These are phyloP conservation scores for Notospermus geniculatus DNA, from an alignment of 1,140 invertebrate species.

Conservation along the genomic window DNA sequence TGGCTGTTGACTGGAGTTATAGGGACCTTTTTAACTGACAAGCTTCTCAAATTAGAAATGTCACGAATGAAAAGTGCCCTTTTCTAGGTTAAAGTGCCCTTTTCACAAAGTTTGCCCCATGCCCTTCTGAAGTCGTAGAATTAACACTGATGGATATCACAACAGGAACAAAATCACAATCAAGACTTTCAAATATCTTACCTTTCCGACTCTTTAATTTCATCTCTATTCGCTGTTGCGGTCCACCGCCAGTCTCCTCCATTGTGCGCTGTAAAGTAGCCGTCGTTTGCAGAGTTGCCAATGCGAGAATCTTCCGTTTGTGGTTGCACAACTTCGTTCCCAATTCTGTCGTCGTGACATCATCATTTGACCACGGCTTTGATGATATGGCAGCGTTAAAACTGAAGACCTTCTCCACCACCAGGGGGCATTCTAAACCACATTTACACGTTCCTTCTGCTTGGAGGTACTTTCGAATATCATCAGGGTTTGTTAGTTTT, in stretches of 20 bases:
- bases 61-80: too few relatives aligned
- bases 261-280: conserved; percentile 18
- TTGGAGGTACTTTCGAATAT: conserved; percentile 85
- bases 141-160: too few relatives aligned
- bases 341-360: conserved; percentile 36
- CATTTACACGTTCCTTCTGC: conserved; percentile 93
- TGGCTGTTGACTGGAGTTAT: too few relatives aligned
- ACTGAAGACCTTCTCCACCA: conserved; percentile 85
- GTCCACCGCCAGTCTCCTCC: neutral
- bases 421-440: conserved; percentile 88
- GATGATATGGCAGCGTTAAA: conserved; percentile 84
- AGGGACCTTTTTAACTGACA: too few relatives aligned
- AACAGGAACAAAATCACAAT: too few relatives aligned
- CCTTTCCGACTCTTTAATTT: too few relatives aligned
- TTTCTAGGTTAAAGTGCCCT: too few relatives aligned
- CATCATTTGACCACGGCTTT: conserved; percentile 63
- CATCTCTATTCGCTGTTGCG: conserved; percentile 1
- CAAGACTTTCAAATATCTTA: too few relatives aligned
- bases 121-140: too few relatives aligned
- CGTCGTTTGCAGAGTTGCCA: conserved; percentile 50
- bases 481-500: conserved; percentile 76
- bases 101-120: too few relatives aligned
- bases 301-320: conserved; percentile 76
- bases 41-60: too few relatives aligned
- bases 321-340: conserved; percentile 79